Percentiles rank a stretch among this genome's conserved stretches.
These are phyloP conservation scores for Nomia melanderi DNA, from an alignment of 1,140 invertebrate species.

Conservation along the genomic window DNA sequence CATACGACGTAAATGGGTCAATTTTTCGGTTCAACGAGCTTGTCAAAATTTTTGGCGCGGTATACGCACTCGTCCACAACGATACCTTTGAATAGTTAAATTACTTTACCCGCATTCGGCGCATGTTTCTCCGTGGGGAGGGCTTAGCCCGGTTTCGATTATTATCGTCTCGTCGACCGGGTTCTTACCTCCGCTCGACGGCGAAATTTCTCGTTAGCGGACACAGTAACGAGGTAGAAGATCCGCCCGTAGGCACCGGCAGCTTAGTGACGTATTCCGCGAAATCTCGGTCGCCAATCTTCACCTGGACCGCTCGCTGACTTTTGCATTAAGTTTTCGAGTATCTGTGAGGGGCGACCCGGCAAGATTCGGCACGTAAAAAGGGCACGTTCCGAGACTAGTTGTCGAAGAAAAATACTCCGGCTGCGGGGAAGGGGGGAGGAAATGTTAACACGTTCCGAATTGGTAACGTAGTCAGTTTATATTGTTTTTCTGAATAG, in stretches of 20 bases:
- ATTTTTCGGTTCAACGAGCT: no score
- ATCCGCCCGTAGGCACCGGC: slow-evolving; percentile 20
- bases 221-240: slow-evolving; percentile 39
- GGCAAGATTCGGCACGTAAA: neutral
- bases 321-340: slow-evolving; percentile 32
- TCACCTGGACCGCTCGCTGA: slow-evolving; percentile 27
- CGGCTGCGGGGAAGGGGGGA: no score
- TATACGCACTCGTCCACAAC: neutral
- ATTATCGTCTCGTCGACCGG: slow-evolving; percentile 14
- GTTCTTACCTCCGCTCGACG: slow-evolving; percentile 39
- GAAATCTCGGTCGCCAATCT: slow-evolving; percentile 32
- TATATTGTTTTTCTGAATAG: no score
- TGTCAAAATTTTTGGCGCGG: no score
- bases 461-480: no score
- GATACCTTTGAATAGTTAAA: neutral
- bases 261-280: slow-evolving; percentile 5
- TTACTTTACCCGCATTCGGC: neutral
- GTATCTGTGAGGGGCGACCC: slow-evolving; percentile 1
- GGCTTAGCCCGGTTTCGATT: slow-evolving; percentile 27
- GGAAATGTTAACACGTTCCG: no score
- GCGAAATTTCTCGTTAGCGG: slow-evolving; percentile 50
- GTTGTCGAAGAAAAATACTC: neutral
- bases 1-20: no score
- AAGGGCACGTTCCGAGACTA: neutral
- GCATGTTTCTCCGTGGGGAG: slow-evolving; percentile 7